These are phyloP conservation scores for Leuciscus idus DNA, from an alignment of 2,113 vertebrate species.

Conservation along the genomic window DNA sequence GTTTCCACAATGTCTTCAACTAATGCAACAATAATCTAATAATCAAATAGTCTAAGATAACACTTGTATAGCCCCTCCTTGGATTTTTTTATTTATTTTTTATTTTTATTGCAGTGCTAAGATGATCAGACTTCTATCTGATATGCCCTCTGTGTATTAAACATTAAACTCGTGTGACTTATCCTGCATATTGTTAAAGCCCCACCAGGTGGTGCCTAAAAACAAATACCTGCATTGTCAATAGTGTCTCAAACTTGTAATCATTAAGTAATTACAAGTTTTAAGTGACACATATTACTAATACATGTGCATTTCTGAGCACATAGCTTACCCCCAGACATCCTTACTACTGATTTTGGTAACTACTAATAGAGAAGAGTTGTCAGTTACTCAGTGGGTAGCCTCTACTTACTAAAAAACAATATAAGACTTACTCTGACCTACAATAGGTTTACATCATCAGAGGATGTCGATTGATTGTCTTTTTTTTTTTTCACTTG, in stretches of 20 bases:
- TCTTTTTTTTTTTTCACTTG: background rate
- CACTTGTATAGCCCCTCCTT: background rate
- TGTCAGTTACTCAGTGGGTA: background rate
- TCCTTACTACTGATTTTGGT: background rate
- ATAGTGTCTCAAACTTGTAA: background rate
- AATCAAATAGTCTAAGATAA: background rate
- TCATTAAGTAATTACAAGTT: background rate
- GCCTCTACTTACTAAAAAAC: background rate
- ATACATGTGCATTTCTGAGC: background rate
- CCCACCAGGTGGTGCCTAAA: slow-evolving; percentile 78
- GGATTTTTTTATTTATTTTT: background rate
- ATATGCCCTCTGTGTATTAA: background rate
- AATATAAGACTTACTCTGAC: background rate
- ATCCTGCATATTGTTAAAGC: slow-evolving; percentile 60
- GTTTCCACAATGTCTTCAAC: background rate
- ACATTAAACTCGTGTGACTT: slow-evolving; percentile 36
- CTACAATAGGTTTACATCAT: slow-evolving; percentile 17
- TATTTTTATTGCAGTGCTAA: background rate
- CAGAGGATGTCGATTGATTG: background rate
- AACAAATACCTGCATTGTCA: slow-evolving; percentile 53
- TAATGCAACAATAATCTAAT: background rate
- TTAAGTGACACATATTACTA: background rate
- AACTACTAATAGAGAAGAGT: background rate
- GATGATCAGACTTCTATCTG: background rate
- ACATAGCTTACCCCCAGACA: background rate